Evolutionary conservation across 2,113 vertebrate genomes (phyloP).

Genomic region (Parotia lawesii): DNA sequence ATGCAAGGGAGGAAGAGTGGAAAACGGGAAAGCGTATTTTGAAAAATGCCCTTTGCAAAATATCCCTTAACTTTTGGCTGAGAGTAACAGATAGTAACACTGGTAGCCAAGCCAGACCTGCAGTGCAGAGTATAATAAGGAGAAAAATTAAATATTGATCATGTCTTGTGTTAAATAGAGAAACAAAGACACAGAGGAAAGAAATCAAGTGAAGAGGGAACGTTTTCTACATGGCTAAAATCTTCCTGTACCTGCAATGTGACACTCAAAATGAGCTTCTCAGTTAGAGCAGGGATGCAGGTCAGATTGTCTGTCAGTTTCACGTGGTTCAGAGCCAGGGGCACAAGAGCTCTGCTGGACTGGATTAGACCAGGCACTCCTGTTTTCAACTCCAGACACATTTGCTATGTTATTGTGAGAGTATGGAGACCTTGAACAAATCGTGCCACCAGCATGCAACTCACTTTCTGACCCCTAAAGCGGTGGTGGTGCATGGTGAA

Average conservation of each 20-base stretch:
- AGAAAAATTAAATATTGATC: slow-evolving; percentile 16
- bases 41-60: neutral
- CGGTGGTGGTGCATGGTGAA: fast-evolving
- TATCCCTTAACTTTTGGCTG: neutral
- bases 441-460: neutral
- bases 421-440: neutral
- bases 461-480: neutral
- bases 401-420: neutral
- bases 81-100: neutral
- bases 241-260: neutral
- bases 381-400: neutral
- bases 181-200: neutral
- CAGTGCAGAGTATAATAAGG: neutral
- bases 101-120: neutral
- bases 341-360: neutral
- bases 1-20: neutral
- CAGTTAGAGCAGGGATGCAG: neutral
- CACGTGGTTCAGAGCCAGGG: fast-evolving
- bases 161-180: neutral
- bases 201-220: neutral
- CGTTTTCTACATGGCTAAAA: neutral
- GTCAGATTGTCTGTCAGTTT: neutral
- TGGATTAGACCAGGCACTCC: neutral
- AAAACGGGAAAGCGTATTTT: neutral
- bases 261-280: neutral